Base-by-base conservation (phyloP, 2,797 vertebrate species). In the Ambastaia sidthimunki region DNA sequence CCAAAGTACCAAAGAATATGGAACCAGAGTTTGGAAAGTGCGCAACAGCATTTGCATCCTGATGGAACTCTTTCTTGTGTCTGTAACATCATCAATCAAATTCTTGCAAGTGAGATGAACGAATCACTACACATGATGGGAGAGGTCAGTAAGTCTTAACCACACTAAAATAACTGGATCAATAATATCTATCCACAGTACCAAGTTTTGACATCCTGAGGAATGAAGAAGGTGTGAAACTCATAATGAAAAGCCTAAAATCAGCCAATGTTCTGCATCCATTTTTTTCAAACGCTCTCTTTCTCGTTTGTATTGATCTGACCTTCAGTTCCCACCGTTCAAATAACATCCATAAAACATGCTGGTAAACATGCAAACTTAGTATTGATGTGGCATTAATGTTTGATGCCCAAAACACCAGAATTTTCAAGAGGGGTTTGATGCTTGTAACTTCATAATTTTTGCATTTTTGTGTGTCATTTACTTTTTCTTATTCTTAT, bases 291-390 rank as follows among this genome's bases (percentile, higher is more conserved):
- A 41, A 41, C n/a, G 62, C 54, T 1, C 87, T 83, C 80, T 83
- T 89, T 87, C 78, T 89, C 89, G 84, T 80, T 86, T 87, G 87
- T 91, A 93, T 92, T 90, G 90, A 91, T 92, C 84, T 91, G 89
- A 92, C 91, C 91, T 92, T 92, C 87, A 91, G 82, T 86, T 81
- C 86, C 87, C 83, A 87, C 85, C 69, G 13, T n/a, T 83, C 86
- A 82, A 85, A 90, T 48, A 89, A 88, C 73, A 66, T 80, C 68
- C 60, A 76, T 80, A 77, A 83, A 76, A 71, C 50, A 59, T 59
- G 50, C 3, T 63, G 59, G 52, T 55, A 80, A 76, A 68, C 67
- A 80, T 76, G 78, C 21, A 72, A 65, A 68, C 77, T 76, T 73
- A 25, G 41, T 48, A 76, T 80, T 74, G 48, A 74, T 65, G 23